phyloP scores from a whole-genome alignment of 2,113 vertebrate genomes.

The Etheostoma cragini region DNA sequence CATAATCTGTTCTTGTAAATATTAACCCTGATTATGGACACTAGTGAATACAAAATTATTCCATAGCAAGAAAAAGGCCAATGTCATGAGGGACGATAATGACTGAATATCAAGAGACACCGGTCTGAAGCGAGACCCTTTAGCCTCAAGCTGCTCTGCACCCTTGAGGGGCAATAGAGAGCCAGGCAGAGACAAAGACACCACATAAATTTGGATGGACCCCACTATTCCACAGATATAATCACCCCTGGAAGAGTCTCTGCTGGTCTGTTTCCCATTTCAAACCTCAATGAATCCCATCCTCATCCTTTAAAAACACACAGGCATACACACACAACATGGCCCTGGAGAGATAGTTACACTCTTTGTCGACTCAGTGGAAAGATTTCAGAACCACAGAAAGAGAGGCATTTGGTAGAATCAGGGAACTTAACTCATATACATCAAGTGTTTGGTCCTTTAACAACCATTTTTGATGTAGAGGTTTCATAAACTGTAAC shows the following conservation, averaged over 20 bases:
- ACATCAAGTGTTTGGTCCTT: conserved; percentile 28
- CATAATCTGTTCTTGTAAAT: conserved; percentile 30
- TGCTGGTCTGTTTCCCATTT: conserved; percentile 80
- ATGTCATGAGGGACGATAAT: background rate
- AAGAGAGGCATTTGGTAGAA: conserved; percentile 53
- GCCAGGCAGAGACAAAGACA: conserved; percentile 60
- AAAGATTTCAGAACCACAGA: conserved; percentile 71
- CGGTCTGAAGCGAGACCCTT: conserved; percentile 25
- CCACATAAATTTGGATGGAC: conserved; percentile 69
- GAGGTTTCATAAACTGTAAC: conserved; percentile 4
- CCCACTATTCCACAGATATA: conserved; percentile 73
- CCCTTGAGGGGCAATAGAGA: conserved; percentile 29
- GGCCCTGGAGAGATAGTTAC: conserved; percentile 59
- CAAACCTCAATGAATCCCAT: conserved; percentile 80
- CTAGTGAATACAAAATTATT: conserved; percentile 10
- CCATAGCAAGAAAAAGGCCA: background rate
- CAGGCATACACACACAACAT: conserved; percentile 35
- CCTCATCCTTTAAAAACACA: conserved; percentile 70
- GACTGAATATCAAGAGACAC: conserved; percentile 6
- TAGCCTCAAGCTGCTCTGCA: conserved; percentile 19
- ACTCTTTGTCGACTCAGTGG: conserved; percentile 66
- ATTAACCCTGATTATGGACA: conserved; percentile 20
- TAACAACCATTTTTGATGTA: conserved; percentile 9
- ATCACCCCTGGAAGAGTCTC: conserved; percentile 71
- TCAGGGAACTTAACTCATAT: conserved; percentile 21